A percentile compares a stretch with the other conserved stretches of the same genome.
Conservation (phyloP, 2,888 invertebrate genomes). For the Drosophila sordidula region DNA sequence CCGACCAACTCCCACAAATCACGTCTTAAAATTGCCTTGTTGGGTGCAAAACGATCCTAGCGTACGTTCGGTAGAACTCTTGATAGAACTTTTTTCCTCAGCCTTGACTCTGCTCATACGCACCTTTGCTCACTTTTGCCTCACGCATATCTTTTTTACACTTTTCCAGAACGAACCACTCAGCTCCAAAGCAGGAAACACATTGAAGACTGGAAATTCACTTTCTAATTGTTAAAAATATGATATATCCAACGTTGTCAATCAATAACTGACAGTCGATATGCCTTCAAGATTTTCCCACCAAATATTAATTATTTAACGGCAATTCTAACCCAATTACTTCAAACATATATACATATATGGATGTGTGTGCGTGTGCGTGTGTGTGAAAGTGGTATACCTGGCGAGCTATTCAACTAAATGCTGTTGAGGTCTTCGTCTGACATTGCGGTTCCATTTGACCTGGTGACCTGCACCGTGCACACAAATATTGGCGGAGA, state of each 20-base stretch:
- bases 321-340: conserved; percentile 64
- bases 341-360: conserved; percentile 6
- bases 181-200: conserved; percentile 32
- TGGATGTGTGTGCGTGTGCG: conserved; percentile 12
- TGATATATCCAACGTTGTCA: conserved; percentile 43
- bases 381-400: conserved; percentile 21
- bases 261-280: conserved; percentile 80
- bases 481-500: conserved; percentile 17
- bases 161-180: conserved; percentile 40
- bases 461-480: conserved; percentile 69
- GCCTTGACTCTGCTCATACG: conserved; percentile 5
- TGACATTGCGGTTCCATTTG: conserved; percentile 79
- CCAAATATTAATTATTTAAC: conserved; percentile 69
- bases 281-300: conserved; percentile 78
- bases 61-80: too few relatives aligned
- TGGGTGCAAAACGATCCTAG: too few relatives aligned
- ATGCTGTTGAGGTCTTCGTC: conserved; percentile 54
- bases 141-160: conserved; percentile 43
- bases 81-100: background rate
- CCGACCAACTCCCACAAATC: background rate
- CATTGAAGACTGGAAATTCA: conserved; percentile 51
- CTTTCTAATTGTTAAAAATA: conserved; percentile 33
- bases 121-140: conserved; percentile 45
- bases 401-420: conserved; percentile 44
- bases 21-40: background rate